Percentiles rank a stretch among this genome's conserved stretches.
Evolutionary conservation across 2,113 vertebrate species (phyloP).

Genomic region (Tamias sibiricus): DNA sequence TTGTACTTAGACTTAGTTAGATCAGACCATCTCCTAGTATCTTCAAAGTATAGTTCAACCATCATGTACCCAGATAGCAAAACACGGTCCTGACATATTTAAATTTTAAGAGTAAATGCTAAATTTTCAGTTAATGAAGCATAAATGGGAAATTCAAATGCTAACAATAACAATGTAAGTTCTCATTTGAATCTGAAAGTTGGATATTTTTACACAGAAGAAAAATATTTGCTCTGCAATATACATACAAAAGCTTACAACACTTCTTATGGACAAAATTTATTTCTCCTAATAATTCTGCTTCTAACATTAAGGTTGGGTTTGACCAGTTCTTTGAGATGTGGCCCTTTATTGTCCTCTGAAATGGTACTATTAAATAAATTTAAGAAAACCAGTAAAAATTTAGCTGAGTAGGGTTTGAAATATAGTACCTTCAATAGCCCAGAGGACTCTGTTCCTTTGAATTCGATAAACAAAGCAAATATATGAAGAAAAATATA

Average conservation of each 20-base stretch:
- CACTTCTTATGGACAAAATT: constrained; percentile 43
- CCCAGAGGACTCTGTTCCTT: constrained; percentile 61
- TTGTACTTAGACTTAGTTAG: background rate
- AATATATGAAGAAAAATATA: constrained; percentile 76
- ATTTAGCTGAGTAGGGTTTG: constrained; percentile 52
- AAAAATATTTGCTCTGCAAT: background rate
- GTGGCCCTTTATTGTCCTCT: constrained; percentile 66
- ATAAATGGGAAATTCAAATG: background rate
- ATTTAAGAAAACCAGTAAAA: constrained; percentile 70
- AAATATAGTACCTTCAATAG: constrained; percentile 71
- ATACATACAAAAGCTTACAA: background rate
- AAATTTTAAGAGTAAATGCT: constrained; percentile 1
- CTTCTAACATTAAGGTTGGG: constrained; percentile 55
- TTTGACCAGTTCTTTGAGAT: constrained; percentile 63
- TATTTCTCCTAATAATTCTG: constrained; percentile 68
- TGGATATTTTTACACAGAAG: background rate
- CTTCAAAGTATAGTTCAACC: constrained; percentile 11
- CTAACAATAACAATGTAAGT: background rate
- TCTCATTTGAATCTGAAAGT: constrained; percentile 9
- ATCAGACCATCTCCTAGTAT: background rate
- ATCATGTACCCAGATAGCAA: background rate
- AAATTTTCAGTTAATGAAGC: background rate
- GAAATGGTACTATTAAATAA: constrained; percentile 70
- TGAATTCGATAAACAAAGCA: constrained; percentile 75
- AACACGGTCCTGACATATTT: background rate